phyloP scores from a whole-genome alignment of 1,140 invertebrate genomes.

The Penaeus chinensis region DNA sequence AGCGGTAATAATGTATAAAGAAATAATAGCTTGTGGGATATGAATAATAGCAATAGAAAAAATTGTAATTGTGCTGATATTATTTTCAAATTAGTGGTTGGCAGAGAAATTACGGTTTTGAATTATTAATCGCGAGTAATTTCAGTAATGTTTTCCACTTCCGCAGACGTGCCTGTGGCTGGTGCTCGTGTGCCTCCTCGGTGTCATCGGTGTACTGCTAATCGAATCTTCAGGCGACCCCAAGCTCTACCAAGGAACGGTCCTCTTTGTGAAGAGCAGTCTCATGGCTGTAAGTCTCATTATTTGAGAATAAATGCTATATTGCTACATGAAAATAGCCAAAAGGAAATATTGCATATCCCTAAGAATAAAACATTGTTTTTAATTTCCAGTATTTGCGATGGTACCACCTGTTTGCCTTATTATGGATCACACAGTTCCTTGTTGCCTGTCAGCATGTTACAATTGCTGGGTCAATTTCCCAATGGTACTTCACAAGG shows the following conservation, averaged over 20 bases:
- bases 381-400: slow-evolving; percentile 70
- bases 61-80: too few relatives aligned
- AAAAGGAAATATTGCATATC: too few relatives aligned
- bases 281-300: slow-evolving; percentile 19
- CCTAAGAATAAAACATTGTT: too few relatives aligned
- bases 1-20: too few relatives aligned
- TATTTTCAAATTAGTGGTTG: too few relatives aligned
- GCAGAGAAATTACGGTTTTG: too few relatives aligned
- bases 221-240: slow-evolving; percentile 37
- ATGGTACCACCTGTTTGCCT: slow-evolving; percentile 78
- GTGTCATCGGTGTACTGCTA: neutral
- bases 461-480: slow-evolving; percentile 80
- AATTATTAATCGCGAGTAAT: neutral
- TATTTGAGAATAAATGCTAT: too few relatives aligned
- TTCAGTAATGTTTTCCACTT: neutral
- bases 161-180: slow-evolving; percentile 42
- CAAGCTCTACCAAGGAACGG: neutral
- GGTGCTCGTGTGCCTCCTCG: neutral
- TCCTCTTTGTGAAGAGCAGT: slow-evolving; percentile 7
- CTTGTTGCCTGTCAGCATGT: slow-evolving; percentile 82
- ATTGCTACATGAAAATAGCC: too few relatives aligned
- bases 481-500: slow-evolving; percentile 83
- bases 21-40: too few relatives aligned
- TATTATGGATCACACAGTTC: slow-evolving; percentile 81
- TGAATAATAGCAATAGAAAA: too few relatives aligned